phyloP scores from a whole-genome alignment of 2,113 vertebrate species.

The Calyptommatus sinebrachiatus region DNA sequence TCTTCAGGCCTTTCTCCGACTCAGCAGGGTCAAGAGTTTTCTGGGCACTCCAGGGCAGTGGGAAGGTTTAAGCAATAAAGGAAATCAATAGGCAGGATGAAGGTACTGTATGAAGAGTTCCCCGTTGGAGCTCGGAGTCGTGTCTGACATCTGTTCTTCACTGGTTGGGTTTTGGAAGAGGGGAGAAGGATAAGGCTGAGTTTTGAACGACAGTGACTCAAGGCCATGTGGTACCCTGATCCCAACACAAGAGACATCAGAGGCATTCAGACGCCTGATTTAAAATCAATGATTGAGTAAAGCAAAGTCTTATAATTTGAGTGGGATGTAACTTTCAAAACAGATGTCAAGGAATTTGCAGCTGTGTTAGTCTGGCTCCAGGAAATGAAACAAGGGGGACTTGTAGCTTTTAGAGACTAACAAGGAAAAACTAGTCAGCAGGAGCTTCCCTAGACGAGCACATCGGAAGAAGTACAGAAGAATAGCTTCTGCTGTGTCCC shows the following conservation, averaged over 20 bases:
- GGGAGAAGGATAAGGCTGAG: background rate
- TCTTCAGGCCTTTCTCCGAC: slow-evolving; percentile 8
- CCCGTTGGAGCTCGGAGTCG: background rate
- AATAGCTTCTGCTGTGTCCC: no score
- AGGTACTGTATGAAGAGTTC: background rate
- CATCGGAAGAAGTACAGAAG: no score
- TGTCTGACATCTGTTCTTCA: background rate
- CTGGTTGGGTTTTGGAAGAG: background rate
- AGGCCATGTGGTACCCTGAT: background rate
- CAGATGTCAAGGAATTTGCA: background rate
- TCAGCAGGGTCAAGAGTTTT: slow-evolving; percentile 5
- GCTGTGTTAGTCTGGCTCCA: no score
- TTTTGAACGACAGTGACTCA: background rate
- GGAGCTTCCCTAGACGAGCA: no score
- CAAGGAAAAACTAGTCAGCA: no score
- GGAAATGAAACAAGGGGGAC: no score
- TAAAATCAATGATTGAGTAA: slow-evolving; percentile 52
- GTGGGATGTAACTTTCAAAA: slow-evolving; percentile 36
- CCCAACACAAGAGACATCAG: background rate
- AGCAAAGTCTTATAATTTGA: slow-evolving; percentile 48
- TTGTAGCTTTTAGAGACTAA: no score
- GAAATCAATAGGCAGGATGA: slow-evolving; percentile 19
- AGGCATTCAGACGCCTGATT: slow-evolving; percentile 24
- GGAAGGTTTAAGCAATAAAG: slow-evolving; percentile 38
- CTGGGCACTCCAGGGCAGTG: background rate